These are phyloP conservation scores for Saimiri boliviensis DNA, from an alignment of 2,113 vertebrate genomes.

Conservation along the genomic window DNA sequence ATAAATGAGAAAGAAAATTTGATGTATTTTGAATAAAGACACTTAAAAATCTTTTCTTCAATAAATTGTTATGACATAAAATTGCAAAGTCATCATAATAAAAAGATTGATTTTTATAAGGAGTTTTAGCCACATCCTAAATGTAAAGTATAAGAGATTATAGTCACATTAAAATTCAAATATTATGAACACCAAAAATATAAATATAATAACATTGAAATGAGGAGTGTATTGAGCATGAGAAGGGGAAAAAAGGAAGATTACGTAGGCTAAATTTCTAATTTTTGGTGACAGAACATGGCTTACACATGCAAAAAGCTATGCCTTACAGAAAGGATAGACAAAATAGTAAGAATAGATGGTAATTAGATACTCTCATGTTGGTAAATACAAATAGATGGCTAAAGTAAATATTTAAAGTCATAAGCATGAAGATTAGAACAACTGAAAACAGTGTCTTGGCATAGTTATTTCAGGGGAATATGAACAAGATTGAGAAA, in stretches of 20 bases:
- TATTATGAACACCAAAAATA: not conserved
- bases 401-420: not conserved
- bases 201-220: not conserved
- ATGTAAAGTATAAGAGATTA: not conserved
- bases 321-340: not conserved
- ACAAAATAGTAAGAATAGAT: not conserved
- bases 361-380: not conserved
- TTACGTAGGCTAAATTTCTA: not conserved
- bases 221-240: not conserved
- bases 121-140: conserved; percentile 12
- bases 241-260: not conserved
- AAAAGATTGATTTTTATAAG: not conserved
- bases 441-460: not conserved
- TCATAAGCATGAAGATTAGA: not conserved
- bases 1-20: conserved; percentile 30
- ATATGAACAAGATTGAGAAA: not conserved
- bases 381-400: not conserved
- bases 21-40: not conserved
- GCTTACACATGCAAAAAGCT: not conserved
- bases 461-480: not conserved
- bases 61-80: not conserved
- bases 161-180: not conserved
- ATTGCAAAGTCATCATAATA: conserved; percentile 4
- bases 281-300: not conserved
- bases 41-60: not conserved